Evolutionary conservation across 2,113 vertebrate species (phyloP).

Genomic region (Mola mola): DNA sequence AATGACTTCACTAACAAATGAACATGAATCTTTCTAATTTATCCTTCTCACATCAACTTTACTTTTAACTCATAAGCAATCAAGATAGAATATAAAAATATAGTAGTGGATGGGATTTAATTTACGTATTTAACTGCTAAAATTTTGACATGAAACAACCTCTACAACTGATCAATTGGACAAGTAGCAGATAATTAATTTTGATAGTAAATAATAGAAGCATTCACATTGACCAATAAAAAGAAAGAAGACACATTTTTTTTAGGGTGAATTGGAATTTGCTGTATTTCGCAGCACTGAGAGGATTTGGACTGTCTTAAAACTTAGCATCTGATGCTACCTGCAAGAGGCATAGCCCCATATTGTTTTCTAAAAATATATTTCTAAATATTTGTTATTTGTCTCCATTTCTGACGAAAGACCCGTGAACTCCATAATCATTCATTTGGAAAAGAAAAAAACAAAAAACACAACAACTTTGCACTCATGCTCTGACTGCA

Average conservation of each 20-base stretch:
- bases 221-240: conserved; percentile 3
- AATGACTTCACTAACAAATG: no score
- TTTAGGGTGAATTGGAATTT: conserved; percentile 9
- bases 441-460: conserved; percentile 51
- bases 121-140: no score
- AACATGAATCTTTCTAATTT: no score
- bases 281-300: conserved; percentile 32
- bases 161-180: no score
- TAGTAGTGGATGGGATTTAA: no score
- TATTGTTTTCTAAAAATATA: conserved; percentile 68
- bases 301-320: conserved; percentile 42
- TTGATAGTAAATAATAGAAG: no score
- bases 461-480: not conserved
- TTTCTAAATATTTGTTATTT: conserved; percentile 62
- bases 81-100: no score
- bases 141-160: no score
- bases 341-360: conserved; percentile 53
- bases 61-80: no score
- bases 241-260: no score
- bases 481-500: conserved; percentile 45
- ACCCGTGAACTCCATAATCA: conserved; percentile 40
- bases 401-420: conserved; percentile 40
- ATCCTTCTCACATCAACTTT: no score
- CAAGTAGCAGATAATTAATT: no score
- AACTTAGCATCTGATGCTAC: conserved; percentile 55